Base-by-base conservation (phyloP, 2,888 invertebrate genomes). In the Drosophila seclusa region DNA sequence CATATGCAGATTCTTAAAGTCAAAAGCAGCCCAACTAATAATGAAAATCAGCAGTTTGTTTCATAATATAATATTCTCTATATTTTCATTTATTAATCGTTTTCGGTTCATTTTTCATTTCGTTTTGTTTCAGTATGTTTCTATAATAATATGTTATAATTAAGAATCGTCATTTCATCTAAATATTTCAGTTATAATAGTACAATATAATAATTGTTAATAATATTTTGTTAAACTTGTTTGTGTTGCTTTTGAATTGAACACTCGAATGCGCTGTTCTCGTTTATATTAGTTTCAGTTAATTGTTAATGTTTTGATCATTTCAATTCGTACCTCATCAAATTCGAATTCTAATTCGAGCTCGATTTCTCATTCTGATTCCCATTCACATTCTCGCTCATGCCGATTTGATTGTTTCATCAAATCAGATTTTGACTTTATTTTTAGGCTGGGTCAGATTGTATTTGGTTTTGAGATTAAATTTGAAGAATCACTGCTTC, bases 141-240 rank as follows among this genome's bases (percentile, higher is more conserved):
- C 86, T 91, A 89, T 90, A 89, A 89, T 91, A 90, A 87, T 91
- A 82, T 89, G 78, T 90, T 90, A 90, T 88, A 90, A 89, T 91
- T 91, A 90, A 90, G 89, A 90, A 90, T 91, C 83, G 72, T 91
- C 91, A 91, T 91, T 90, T 90, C 90, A 90, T 91, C 91, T 91
- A 91, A 89, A 89, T 91, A 90, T 90, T 91, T 89, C 87, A 89
- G 84, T 91, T 82, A 86, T 86, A 90, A 90, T 90, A 90, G 87
- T 90, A 89, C 86, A 90, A 90, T 89, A 82, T 82, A 86, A 87
- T 90, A 89, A 90, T 89, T 77, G 80, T 83, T 89, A 85, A 89
- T 89, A 83, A 89, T 89, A 90, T 89, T 76, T 84, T 78, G 79
- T 83, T 87, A 77, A 74, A 80, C 83, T 87, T 81, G 63, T 79